Evolutionary conservation across 2,797 vertebrate species (phyloP).

Genomic region (Miichthys miiuy): DNA sequence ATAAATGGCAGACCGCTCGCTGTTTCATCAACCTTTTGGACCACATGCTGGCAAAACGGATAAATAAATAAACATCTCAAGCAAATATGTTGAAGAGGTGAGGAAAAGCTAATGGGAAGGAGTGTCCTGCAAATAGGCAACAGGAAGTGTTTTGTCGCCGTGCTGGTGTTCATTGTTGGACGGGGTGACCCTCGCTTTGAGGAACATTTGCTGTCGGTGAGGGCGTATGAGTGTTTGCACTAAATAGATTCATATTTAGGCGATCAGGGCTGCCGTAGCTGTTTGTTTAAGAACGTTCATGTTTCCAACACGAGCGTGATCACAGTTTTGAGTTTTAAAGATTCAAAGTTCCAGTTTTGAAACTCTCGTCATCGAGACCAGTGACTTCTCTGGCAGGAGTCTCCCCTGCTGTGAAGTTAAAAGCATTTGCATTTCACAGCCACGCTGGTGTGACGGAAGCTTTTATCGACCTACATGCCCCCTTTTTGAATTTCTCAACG

Average conservation of each 20-base stretch:
- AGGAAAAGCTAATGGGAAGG: constrained; percentile 65
- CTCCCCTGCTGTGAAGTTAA: constrained; percentile 70
- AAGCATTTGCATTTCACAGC: constrained; percentile 70
- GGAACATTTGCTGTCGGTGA: constrained; percentile 26
- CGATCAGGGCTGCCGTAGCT: background rate
- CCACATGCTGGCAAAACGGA: constrained; percentile 50
- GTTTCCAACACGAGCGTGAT: constrained; percentile 24
- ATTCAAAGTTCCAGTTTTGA: constrained; percentile 35
- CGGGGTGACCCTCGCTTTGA: constrained; percentile 39
- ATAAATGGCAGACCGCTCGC: constrained; percentile 62
- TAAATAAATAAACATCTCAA: constrained; percentile 49
- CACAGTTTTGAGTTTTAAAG: constrained; percentile 12
- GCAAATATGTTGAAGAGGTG: constrained; percentile 42
- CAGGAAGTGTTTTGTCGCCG: constrained; percentile 41
- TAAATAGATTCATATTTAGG: background rate
- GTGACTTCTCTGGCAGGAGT: constrained; percentile 43
- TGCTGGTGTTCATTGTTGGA: constrained; percentile 24
- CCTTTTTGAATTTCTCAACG: constrained; percentile 62
- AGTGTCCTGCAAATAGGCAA: constrained; percentile 52
- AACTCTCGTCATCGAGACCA: constrained; percentile 44
- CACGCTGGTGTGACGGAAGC: constrained; percentile 48
- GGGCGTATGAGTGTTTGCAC: background rate
- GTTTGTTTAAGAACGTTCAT: constrained; percentile 10
- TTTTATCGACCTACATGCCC: constrained; percentile 62
- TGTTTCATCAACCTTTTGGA: constrained; percentile 69